Conservation (phyloP, 2,888 invertebrate species). For the Patella caerulea region DNA sequence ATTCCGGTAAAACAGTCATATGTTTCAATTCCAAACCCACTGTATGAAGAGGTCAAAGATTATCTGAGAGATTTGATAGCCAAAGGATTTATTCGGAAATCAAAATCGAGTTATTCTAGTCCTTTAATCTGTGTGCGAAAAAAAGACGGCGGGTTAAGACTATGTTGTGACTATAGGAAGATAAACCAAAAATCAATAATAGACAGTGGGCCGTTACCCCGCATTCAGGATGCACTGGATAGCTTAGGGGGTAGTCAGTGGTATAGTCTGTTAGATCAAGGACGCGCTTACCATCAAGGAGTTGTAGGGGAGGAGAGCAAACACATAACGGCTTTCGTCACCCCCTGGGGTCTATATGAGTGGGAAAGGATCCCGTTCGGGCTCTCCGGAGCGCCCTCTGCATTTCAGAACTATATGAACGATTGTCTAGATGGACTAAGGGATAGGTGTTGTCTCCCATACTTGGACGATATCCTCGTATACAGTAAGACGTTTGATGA, state of each 20-base stretch:
- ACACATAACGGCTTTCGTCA: constrained; percentile 9
- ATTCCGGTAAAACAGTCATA: constrained; percentile 2
- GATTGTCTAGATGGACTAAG: constrained; percentile 12
- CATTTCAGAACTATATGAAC: constrained; percentile 23
- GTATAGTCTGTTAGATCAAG: constrained; percentile 18
- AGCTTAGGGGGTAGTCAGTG: constrained; percentile 5
- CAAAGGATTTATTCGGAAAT: constrained; percentile 2
- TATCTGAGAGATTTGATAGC: background rate
- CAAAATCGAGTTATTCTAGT: background rate
- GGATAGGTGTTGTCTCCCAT: constrained; percentile 19
- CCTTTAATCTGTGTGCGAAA: constrained; percentile 13
- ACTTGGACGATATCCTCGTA: constrained; percentile 27
- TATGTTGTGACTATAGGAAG: constrained; percentile 17
- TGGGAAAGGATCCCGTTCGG: constrained; percentile 26
- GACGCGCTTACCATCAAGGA: constrained; percentile 27
- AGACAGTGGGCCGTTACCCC: background rate
- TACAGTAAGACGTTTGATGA: constrained; percentile 15
- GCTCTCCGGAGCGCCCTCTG: constrained; percentile 9
- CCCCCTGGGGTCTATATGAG: constrained; percentile 31
- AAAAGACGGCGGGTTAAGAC: background rate
- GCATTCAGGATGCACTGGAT: constrained; percentile 7
- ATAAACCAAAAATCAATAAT: constrained; percentile 12
- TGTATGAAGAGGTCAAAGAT: constrained; percentile 20
- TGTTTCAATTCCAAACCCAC: constrained; percentile 16
- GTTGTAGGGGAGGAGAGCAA: constrained; percentile 1